Evolutionary conservation across 2,797 vertebrate species (phyloP).

Genomic region (Alca torda): DNA sequence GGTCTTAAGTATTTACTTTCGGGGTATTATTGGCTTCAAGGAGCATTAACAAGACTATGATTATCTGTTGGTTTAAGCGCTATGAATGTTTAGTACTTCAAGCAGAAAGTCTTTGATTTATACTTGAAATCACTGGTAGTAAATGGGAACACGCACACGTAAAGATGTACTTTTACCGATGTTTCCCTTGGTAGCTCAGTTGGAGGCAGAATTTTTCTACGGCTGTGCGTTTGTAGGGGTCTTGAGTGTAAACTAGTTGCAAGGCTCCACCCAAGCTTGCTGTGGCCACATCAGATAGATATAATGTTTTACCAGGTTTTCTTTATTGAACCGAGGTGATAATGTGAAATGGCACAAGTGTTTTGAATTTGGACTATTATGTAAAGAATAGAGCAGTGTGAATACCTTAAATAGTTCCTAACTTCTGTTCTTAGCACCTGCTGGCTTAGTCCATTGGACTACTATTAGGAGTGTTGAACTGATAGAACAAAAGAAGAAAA

Average conservation of each 20-base stretch:
- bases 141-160: not conserved
- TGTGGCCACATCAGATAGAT: not conserved
- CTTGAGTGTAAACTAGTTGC: accelerated
- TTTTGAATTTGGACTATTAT: not conserved
- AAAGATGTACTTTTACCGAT: not conserved
- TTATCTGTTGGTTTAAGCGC: conserved; percentile 22
- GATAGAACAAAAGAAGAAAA: not conserved
- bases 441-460: not conserved
- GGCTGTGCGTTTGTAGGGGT: not conserved
- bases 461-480: not conserved
- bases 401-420: not conserved
- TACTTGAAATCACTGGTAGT: not conserved
- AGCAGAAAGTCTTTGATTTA: conserved; percentile 18
- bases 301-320: not conserved
- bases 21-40: conserved; percentile 8
- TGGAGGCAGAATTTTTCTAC: not conserved
- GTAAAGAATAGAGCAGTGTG: not conserved
- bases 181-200: not conserved
- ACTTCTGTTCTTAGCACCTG: not conserved
- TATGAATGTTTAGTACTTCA: conserved; percentile 14
- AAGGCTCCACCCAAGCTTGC: not conserved
- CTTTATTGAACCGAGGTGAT: not conserved
- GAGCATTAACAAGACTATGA: not conserved
- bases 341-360: not conserved
- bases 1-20: conserved; percentile 16